Conservation (phyloP, 2,888 invertebrate genomes). For the Apantesis nais region DNA sequence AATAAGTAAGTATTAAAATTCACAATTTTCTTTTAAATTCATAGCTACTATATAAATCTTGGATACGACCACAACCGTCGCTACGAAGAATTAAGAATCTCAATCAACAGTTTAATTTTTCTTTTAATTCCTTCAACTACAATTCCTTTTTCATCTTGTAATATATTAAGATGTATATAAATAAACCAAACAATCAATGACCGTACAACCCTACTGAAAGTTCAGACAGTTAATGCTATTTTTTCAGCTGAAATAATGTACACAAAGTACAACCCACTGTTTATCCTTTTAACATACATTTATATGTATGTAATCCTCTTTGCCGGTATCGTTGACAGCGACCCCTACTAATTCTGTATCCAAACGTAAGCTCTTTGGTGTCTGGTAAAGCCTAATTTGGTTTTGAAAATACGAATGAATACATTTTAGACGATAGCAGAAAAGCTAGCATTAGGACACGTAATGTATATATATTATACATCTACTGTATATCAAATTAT, state of each 20-base stretch:
- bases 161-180: no score
- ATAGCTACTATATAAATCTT: no score
- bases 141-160: no score
- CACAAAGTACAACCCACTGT: not conserved
- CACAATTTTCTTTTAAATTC: no score
- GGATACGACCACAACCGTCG: no score
- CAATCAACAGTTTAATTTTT: no score
- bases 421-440: not conserved
- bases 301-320: conserved; percentile 13
- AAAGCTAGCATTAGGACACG: not conserved
- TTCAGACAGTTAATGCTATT: not conserved
- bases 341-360: conserved; percentile 4
- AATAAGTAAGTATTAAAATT: no score
- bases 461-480: not conserved
- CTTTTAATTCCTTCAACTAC: no score
- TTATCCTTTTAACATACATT: conserved; percentile 10
- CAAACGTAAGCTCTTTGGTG: conserved; percentile 6
- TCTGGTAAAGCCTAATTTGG: conserved; percentile 5
- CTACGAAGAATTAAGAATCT: no score
- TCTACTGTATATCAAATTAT: not conserved
- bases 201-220: not conserved
- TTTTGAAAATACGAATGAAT: conserved; percentile 7
- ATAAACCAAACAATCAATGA: not conserved
- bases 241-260: not conserved
- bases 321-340: conserved; percentile 3